A percentile compares a stretch with the other conserved stretches of the same genome.
These are phyloP conservation scores for Macrophya annulata DNA, from an alignment of 2,888 invertebrate genomes.

Conservation along the genomic window DNA sequence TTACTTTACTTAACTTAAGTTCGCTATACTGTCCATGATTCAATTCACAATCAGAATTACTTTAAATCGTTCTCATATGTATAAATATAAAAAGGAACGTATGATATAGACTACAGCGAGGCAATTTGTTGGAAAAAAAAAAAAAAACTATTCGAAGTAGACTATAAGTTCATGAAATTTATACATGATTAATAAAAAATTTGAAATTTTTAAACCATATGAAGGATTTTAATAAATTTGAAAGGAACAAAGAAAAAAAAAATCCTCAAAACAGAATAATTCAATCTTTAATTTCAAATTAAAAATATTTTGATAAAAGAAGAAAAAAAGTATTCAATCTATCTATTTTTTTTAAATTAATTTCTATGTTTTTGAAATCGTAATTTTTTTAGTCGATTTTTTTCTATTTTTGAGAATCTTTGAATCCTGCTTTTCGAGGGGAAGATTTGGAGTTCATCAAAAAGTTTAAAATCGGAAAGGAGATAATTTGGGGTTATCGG, in stretches of 20 bases:
- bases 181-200: not conserved
- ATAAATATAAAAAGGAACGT: not conserved
- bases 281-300: not conserved
- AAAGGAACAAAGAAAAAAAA: not conserved
- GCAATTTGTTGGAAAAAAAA: too few species aligned
- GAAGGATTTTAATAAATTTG: not conserved
- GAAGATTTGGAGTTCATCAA: too few species aligned
- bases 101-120: too few species aligned
- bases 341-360: not conserved
- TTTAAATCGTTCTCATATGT: not conserved
- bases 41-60: conserved; percentile 19
- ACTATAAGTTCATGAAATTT: not conserved
- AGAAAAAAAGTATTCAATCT: not conserved
- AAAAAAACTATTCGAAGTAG: too few species aligned
- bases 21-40: not conserved
- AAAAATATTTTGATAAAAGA: not conserved
- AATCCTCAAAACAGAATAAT: too few species aligned
- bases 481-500: not conserved
- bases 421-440: not conserved
- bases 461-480: not conserved
- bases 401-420: too few species aligned
- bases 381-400: not conserved
- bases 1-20: not conserved
- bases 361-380: not conserved
- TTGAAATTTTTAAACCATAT: not conserved